phyloP scores from a whole-genome alignment of 2,888 invertebrate genomes.

The Orthosia gothica region DNA sequence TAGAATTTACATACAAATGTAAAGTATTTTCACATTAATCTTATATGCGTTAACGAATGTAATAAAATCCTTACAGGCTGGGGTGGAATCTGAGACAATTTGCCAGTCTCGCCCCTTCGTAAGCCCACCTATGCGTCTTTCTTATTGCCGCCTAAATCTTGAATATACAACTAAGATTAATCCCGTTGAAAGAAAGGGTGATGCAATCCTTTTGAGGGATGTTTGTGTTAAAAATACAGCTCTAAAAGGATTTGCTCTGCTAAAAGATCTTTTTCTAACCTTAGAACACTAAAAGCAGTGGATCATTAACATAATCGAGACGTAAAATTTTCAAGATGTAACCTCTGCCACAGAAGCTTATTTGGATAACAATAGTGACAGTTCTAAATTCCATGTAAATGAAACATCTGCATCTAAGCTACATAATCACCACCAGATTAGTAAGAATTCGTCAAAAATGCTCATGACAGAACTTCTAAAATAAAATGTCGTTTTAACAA shows the following conservation, averaged over 20 bases:
- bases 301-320: not conserved
- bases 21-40: conserved; percentile 87
- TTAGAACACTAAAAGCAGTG: not conserved
- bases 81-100: conserved; percentile 90
- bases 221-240: conserved; percentile 64
- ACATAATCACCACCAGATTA: conserved; percentile 50
- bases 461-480: conserved; percentile 17
- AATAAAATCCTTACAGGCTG: conserved; percentile 87
- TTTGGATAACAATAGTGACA: conserved; percentile 27
- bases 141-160: conserved; percentile 91
- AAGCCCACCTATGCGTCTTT: conserved; percentile 91
- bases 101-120: conserved; percentile 86
- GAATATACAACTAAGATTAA: conserved; percentile 91
- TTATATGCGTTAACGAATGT: conserved; percentile 90
- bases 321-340: not conserved
- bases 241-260: conserved; percentile 32
- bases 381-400: conserved; percentile 13
- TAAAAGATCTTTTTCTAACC: not conserved
- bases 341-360: not conserved
- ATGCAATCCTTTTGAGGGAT: conserved; percentile 81
- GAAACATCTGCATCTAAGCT: conserved; percentile 54
- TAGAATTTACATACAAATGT: conserved; percentile 84
- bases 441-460: conserved; percentile 55
- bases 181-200: conserved; percentile 90
- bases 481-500: conserved; percentile 45